Conservation (phyloP, 2,888 invertebrate genomes). For the Junonia oenone region DNA sequence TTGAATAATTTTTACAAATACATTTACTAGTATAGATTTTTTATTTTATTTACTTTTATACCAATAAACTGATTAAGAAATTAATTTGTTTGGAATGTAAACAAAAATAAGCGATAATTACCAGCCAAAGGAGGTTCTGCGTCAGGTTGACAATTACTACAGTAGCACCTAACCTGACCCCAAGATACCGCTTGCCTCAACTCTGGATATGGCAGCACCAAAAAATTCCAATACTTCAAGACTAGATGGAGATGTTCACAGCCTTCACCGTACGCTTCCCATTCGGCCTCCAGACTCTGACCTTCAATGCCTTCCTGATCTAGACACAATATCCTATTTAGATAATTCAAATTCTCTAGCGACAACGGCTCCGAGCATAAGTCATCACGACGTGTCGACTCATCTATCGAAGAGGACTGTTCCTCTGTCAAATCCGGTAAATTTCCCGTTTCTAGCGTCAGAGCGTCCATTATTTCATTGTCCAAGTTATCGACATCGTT, state of each 20-base stretch:
- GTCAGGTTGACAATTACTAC: slow-evolving; percentile 54
- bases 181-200: slow-evolving; percentile 56
- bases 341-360: slow-evolving; percentile 53
- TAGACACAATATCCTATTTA: slow-evolving; percentile 51
- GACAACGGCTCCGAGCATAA: slow-evolving; percentile 48
- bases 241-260: slow-evolving; percentile 63
- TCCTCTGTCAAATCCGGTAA: slow-evolving; percentile 64
- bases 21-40: too few relatives aligned
- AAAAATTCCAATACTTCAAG: slow-evolving; percentile 60
- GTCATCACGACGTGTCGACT: slow-evolving; percentile 61
- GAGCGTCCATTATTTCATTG: slow-evolving; percentile 59
- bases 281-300: slow-evolving; percentile 51
- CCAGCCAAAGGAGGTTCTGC: slow-evolving; percentile 47
- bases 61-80: not conserved
- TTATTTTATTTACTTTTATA: too few relatives aligned
- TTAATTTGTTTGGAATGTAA: not conserved
- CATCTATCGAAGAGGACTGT: slow-evolving; percentile 60
- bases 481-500: slow-evolving; percentile 61
- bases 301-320: slow-evolving; percentile 47
- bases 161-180: slow-evolving; percentile 62
- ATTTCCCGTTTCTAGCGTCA: slow-evolving; percentile 58
- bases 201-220: slow-evolving; percentile 57
- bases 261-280: slow-evolving; percentile 53
- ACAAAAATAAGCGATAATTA: slow-evolving; percentile 30
- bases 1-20: too few relatives aligned